Base-by-base conservation (phyloP, 2,888 invertebrate genomes). In the Trachelus troglodyta region DNA sequence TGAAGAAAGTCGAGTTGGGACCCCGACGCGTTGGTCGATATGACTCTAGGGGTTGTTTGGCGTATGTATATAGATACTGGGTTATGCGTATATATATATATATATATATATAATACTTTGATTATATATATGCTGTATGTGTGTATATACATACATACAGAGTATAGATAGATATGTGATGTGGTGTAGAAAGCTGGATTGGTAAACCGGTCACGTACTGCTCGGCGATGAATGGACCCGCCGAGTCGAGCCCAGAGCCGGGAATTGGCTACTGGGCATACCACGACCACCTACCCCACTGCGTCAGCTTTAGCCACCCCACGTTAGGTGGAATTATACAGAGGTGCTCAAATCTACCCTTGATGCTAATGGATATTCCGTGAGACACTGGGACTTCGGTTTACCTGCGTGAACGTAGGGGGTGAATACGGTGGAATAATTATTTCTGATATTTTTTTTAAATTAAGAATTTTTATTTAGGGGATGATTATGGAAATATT, bases 191-290 rank as follows among this genome's bases (percentile, higher is more conserved):
- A 86, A 87, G 88, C 84, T 82, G 88, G 87, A 90, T 91, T 90
- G 88, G 89, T 88, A 91, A 90, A 90, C 91, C 88, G 89, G 91
- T 91, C 91, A 91, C 91, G 91, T 91, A 91, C 88, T 89, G 88
- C 89, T 85, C 89, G 87, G 89, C 91, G 90, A 91, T 91, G 91
- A 91, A 91, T 91, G 91, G 91, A 91, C 89, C 91, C 90, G 89
- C 88, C 90, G 90, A 90, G 89, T 89, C 89, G 89, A 90, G 90
- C 89, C 87, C 88, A 84, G 89, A 88, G 89, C 88, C 87, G 88
- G 90, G 90, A 91, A 91, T 91, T 91, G 90, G 91, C 91, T 91
- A 91, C 90, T 86, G 90, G 91, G 90, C 89, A 89, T 88, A 89
- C 87, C 89, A 86, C 89, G 88, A 88, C 89, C 89, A 89, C 88